These are phyloP conservation scores for Barnardius zonarius DNA, from an alignment of 2,113 vertebrate species.

Conservation along the genomic window DNA sequence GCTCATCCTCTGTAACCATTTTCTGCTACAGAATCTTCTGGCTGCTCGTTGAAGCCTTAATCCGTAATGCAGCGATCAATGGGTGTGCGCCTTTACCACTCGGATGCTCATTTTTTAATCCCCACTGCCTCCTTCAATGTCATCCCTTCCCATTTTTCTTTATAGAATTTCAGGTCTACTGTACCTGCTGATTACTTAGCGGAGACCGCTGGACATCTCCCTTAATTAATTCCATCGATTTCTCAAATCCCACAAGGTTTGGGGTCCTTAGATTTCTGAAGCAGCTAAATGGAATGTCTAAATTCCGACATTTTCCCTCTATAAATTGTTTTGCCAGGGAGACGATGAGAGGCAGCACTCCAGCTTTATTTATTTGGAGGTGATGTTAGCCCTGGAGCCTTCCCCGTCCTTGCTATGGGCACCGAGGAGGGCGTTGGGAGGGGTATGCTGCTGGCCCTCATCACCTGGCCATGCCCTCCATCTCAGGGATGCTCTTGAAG, in stretches of 20 bases:
- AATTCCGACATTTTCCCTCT: constrained; percentile 73
- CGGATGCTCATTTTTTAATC: constrained; percentile 76
- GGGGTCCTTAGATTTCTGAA: constrained; percentile 76
- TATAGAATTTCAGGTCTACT: constrained; percentile 76
- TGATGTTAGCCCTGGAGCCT: not conserved
- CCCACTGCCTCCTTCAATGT: constrained; percentile 70
- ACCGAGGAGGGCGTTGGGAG: fast-evolving
- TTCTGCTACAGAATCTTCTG: constrained; percentile 68
- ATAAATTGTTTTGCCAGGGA: constrained; percentile 73
- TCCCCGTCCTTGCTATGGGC: not conserved
- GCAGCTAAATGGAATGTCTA: constrained; percentile 79
- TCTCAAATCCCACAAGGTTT: constrained; percentile 72
- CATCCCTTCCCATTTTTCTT: constrained; percentile 77
- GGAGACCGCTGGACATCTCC: constrained; percentile 72
- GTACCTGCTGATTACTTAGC: constrained; percentile 78
- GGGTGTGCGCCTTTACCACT: constrained; percentile 67
- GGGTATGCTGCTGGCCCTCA: not conserved
- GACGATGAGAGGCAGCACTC: constrained; percentile 49
- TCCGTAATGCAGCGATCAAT: constrained; percentile 72
- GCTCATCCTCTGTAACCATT: constrained; percentile 67
- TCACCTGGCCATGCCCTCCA: fast-evolving
- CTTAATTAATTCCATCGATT: constrained; percentile 81
- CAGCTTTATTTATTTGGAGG: constrained; percentile 61
- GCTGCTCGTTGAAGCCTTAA: constrained; percentile 72
- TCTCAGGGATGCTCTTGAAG: not conserved